Evolutionary conservation across 2,797 vertebrate genomes (phyloP).

Genomic region (Lithobates pipiens): DNA sequence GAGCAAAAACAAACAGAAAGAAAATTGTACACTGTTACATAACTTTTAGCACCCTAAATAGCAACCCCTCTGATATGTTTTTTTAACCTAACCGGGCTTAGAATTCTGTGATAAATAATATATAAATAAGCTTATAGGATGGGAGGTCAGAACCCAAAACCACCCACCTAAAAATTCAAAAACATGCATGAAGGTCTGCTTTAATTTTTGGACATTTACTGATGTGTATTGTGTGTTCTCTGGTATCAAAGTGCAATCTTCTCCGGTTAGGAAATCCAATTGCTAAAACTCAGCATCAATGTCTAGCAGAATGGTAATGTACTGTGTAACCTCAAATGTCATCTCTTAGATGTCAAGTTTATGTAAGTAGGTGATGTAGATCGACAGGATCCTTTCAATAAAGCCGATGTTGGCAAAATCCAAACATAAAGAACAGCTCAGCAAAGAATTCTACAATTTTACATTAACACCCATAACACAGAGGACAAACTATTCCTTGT

Average conservation of each 20-base stretch:
- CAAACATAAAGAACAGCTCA: not conserved
- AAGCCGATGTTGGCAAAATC: not conserved
- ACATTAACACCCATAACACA: not conserved
- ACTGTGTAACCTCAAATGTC: constrained; percentile 1
- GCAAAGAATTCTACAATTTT: not conserved
- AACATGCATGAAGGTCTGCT: too few species aligned
- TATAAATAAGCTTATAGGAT: too few species aligned
- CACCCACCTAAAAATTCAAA: too few species aligned
- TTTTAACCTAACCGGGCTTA: too few species aligned
- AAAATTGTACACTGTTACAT: too few species aligned
- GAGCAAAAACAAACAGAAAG: too few species aligned
- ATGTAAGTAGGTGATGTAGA: not conserved
- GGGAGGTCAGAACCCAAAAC: too few species aligned
- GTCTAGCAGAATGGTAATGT: not conserved
- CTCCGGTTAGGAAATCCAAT: not conserved
- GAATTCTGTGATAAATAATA: too few species aligned
- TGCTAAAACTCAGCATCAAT: not conserved
- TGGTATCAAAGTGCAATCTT: not conserved
- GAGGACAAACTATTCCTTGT: not conserved
- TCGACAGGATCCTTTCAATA: not conserved
- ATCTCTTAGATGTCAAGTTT: not conserved
- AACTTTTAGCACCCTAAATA: too few species aligned
- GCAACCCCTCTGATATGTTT: too few species aligned
- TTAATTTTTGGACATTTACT: too few species aligned
- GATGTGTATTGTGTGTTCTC: too few species aligned